Base-by-base conservation (phyloP, 1,140 invertebrate species). In the Habropoda laboriosa region DNA sequence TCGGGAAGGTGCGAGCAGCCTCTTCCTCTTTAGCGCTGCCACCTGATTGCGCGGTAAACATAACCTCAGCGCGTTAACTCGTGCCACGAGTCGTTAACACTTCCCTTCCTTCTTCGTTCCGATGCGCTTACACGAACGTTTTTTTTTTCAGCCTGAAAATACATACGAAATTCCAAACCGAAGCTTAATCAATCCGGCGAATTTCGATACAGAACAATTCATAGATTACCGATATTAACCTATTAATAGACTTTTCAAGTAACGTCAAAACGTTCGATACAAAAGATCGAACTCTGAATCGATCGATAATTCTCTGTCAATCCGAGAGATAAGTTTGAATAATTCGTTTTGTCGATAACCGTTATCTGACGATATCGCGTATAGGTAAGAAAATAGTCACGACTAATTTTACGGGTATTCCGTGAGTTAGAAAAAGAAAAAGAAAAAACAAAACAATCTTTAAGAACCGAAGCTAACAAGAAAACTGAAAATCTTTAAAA, bases 1-100 rank as follows among this genome's bases (percentile, higher is more conserved):
- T 92, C 89, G 81, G 80, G 86, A 60, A 91, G 87, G 92, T 93
- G 92, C 81, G 91, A 93, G 88, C 81, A 86, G 78, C 78, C 86
- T 87, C 79, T 82, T 86, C 75, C 85, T 86, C 80, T 90, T 93
- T 93, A 93, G 90, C 92, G 89, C 80, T 58, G 57, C 79, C 86
- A 88, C 60, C 80, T 91, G 90, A 92, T 92, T 91, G 87, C 88
- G 87, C 67, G 77, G 87, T 85, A 91, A 92, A 92, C 83, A 92
- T 83, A 84, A 90, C 80, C 72, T 76, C 80, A 63, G 80, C 58
- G 72, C 73, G 77, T 83, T 82, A 85, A 80, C 88, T 87, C 88
- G 87, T 88, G 87, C 80, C 84, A 73, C 32, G 77, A 83, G 85
- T 90, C 38, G 83, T 90, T 91, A 91, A 86, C 89, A 89, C 88